Base-by-base conservation (phyloP, 2,113 vertebrate genomes). In the Ciconia boyciana region DNA sequence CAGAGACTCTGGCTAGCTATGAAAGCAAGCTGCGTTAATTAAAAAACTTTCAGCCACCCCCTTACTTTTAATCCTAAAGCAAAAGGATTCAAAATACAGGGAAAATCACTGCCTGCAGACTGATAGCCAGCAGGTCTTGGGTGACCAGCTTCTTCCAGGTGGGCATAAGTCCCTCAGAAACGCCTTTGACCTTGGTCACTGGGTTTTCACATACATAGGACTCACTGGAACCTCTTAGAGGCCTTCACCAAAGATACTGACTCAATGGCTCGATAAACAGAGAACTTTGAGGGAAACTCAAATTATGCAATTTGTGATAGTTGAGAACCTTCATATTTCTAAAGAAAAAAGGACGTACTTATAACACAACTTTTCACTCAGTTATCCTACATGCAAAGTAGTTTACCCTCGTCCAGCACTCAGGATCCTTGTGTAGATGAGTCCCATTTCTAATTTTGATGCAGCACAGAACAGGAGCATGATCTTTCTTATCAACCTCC, bases 61-160 rank as follows among this genome's bases (percentile, higher is more conserved):
- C 43, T 84, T 82, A 81, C 66, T 90, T 95, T 31, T 78, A 83
- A 76, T 80, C 84, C 69, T 87, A 94, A 89, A 94, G 64, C 81
- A 93, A 93, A 62, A 96, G 52, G 48, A 83, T 78, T 83, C 64
- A 58, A 70, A 31, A 65, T 36, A 72, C 57, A 49, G 41, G 75
- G 79, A 77, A 62, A 48, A 90, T 58, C 57, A 78, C 60, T 89
- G 94, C 89, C 94, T 77, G 64, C 71, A 89, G 69, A 75, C 34
- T 62, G 51, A 12, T 9, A 62, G 78, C n/a, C 51, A 36, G 68
- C 66, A 58, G 90, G 22, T 52, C 57, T 49, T 6, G 71, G 61
- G 65, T 34, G 32, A 79, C 49, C 34, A 44, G 39, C 66, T 83
- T 48, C 68, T 86, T 52, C 86, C 79, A 36, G 44, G 8, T 54